Evolutionary conservation across 2,797 vertebrate genomes (phyloP), one percentile per base, ranked within the genome.

Genomic region (Erpetoichthys calabaricus): DNA sequence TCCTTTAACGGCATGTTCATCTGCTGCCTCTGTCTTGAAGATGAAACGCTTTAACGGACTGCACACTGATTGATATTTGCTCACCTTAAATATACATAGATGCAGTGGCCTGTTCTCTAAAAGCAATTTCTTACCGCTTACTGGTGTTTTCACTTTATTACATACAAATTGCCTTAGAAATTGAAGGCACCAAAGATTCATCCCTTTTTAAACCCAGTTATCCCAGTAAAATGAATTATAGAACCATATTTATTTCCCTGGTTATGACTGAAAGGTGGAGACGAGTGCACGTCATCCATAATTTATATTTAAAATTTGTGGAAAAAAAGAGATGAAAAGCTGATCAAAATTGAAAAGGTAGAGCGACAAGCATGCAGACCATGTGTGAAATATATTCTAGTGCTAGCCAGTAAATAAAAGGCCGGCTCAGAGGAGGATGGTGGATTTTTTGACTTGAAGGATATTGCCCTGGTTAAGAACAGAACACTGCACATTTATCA

Each of bases 301-400:
- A 51, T 51, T 51, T 25, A 51, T 51, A 51, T 9, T 51, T 51
- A 51, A 51, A 51, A 25, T 51, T 51, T 51, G 41, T 9, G 9
- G 4, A 3, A 5, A 5, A 51, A 5, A 42, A 53, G 53, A 53
- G 5, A 25, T 8, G 41, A 54, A 54, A 54, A 9, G 41, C 7
- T 7, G 42, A 41, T 8, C 5, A 7, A 54, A 54, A 54, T 42
- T 54, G 10, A 54, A 42, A 54, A 42, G 44, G 53, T 54, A 54
- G 53, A 6, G n/a, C n/a, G 10, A 52, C 5, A 25, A 25, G 25
- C 7, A 25, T 42, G n/a, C 25, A 54, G 5, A 6, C 25, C 53
- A 54, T 54, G 53, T 54, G 53, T 54, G 53, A 54, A 54, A 54
- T 54, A 3, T 54, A 54, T 54, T 54, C 53, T 5, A 42, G 54